These are phyloP conservation scores for Drosophila anomalata DNA, from an alignment of 2,888 invertebrate genomes.

Conservation along the genomic window DNA sequence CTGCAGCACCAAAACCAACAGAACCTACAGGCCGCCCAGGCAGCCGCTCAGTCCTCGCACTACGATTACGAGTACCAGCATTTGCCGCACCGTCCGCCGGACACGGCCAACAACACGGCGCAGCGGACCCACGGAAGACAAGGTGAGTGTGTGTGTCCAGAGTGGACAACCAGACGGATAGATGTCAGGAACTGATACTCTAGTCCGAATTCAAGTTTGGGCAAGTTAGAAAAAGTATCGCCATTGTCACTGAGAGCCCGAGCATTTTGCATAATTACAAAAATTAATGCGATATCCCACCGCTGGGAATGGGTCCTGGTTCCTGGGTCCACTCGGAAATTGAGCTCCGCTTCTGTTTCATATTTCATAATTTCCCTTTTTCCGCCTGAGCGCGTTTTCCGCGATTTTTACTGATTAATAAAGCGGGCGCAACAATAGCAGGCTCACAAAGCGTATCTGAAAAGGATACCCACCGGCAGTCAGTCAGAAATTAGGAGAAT, in stretches of 20 bases:
- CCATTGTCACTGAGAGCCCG: slow-evolving; percentile 50
- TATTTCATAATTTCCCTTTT: slow-evolving; percentile 56
- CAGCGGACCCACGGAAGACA: slow-evolving; percentile 82
- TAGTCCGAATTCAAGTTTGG: slow-evolving; percentile 53
- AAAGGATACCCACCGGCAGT: slow-evolving; percentile 24
- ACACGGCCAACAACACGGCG: slow-evolving; percentile 72
- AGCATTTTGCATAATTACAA: slow-evolving; percentile 81
- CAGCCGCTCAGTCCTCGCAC: slow-evolving; percentile 77
- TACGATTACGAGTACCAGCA: slow-evolving; percentile 83
- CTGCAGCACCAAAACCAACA: slow-evolving; percentile 81
- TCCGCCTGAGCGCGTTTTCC: slow-evolving; percentile 69
- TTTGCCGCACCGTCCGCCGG: slow-evolving; percentile 81
- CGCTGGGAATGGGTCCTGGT: slow-evolving; percentile 27
- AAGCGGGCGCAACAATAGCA: slow-evolving; percentile 48
- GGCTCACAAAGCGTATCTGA: slow-evolving; percentile 47
- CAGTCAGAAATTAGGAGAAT: slow-evolving; percentile 38
- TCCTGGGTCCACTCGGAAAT: slow-evolving; percentile 24
- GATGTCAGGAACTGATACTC: background rate
- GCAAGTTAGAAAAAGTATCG: slow-evolving; percentile 76
- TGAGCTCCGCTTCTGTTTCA: slow-evolving; percentile 34
- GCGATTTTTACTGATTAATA: slow-evolving; percentile 74
- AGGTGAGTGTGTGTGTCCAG: slow-evolving; percentile 70
- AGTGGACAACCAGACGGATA: background rate
- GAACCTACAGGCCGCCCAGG: slow-evolving; percentile 74
- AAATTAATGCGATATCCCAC: slow-evolving; percentile 64